Conservation (phyloP, 1,140 invertebrate genomes). For the Ganaspis sp. region DNA sequence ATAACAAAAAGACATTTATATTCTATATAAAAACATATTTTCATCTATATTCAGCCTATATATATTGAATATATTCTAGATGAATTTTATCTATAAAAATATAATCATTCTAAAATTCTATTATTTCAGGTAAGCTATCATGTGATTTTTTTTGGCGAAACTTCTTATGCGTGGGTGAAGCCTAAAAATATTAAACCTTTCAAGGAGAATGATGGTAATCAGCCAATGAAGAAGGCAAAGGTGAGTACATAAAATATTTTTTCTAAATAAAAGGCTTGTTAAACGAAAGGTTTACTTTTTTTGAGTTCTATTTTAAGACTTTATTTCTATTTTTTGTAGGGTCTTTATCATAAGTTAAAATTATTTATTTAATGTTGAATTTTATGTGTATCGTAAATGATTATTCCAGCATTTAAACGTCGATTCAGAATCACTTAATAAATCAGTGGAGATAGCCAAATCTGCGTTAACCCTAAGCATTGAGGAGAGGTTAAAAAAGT, state of each 20-base stretch:
- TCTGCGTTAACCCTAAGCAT: conserved; percentile 68
- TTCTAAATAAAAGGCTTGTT: too few relatives aligned
- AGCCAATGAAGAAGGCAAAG: neutral
- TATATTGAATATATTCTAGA: too few relatives aligned
- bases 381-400: neutral
- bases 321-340: too few relatives aligned
- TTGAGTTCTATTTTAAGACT: too few relatives aligned
- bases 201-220: neutral
- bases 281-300: too few relatives aligned
- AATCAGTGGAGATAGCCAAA: conserved; percentile 60
- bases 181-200: conserved; percentile 4
- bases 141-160: neutral
- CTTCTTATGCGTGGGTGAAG: neutral
- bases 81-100: too few relatives aligned
- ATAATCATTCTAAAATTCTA: too few relatives aligned
- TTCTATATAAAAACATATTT: neutral
- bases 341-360: neutral
- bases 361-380: neutral
- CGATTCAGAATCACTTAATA: neutral
- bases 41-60: neutral
- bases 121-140: conserved; percentile 30
- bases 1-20: neutral
- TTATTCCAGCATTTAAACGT: neutral
- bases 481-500: conserved; percentile 70
- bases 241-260: neutral